phyloP scores from a whole-genome alignment of 2,113 vertebrate species.

The Phyllopteryx taeniolatus region DNA sequence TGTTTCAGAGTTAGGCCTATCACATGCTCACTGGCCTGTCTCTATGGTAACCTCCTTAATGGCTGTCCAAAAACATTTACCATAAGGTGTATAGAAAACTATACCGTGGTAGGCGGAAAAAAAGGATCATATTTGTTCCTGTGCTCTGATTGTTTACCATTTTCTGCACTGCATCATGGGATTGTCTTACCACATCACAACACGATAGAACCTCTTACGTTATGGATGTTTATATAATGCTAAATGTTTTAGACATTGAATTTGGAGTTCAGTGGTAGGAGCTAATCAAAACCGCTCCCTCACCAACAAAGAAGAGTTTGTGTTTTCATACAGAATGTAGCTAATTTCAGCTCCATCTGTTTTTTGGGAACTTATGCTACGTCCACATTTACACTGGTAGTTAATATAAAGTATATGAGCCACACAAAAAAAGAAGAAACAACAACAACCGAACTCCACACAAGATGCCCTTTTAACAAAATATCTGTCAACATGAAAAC shows the following conservation, averaged over 20 bases:
- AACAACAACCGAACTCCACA: background rate
- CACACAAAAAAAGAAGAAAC: background rate
- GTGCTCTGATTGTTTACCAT: slow-evolving; percentile 5
- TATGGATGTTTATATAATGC: background rate
- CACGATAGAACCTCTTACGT: background rate
- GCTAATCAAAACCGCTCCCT: slow-evolving; percentile 8
- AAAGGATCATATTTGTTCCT: background rate
- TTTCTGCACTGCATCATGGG: background rate
- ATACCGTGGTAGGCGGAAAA: slow-evolving; percentile 6
- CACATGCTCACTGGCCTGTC: slow-evolving; percentile 72
- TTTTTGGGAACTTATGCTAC: background rate
- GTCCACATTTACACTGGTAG: background rate
- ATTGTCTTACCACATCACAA: background rate
- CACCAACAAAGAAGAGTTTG: background rate
- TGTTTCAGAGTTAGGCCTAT: slow-evolving; percentile 72
- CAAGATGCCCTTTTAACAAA: background rate
- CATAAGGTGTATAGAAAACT: slow-evolving; percentile 18
- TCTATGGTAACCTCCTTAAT: slow-evolving; percentile 79
- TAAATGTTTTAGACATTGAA: background rate
- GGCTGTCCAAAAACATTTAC: slow-evolving; percentile 56
- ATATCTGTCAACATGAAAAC: background rate
- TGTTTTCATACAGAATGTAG: background rate
- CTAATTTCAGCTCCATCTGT: background rate
- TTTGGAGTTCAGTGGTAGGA: slow-evolving; percentile 12
- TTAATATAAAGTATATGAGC: background rate